phyloP scores from a whole-genome alignment of 2,113 vertebrate species.

The Phyllostomus discolor region DNA sequence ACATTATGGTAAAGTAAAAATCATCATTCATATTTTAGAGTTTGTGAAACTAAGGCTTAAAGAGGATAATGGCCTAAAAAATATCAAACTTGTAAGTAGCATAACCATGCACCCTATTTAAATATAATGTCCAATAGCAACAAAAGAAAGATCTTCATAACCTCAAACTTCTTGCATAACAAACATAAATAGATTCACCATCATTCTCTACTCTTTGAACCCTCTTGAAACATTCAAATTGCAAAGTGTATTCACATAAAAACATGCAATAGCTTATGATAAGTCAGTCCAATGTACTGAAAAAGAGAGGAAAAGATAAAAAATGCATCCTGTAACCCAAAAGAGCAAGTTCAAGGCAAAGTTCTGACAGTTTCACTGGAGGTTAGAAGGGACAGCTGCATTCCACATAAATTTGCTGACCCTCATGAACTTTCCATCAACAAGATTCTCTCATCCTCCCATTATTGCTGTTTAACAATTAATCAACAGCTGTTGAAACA shows the following conservation, averaged over 20 bases:
- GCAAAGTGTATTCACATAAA: conserved; percentile 45
- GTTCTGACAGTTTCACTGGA: conserved; percentile 47
- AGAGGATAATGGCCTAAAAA: background rate
- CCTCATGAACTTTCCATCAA: conserved; percentile 80
- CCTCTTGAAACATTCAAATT: conserved; percentile 55
- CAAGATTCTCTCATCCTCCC: conserved; percentile 77
- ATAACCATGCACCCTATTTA: background rate
- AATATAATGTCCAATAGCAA: background rate
- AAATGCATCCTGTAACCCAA: background rate
- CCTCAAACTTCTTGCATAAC: background rate
- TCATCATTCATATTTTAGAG: background rate
- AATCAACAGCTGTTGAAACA: conserved; percentile 81
- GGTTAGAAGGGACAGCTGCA: conserved; percentile 71
- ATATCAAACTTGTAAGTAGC: background rate
- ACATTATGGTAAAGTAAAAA: background rate
- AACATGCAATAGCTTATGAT: background rate
- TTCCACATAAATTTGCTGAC: conserved; percentile 77
- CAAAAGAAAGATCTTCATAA: background rate
- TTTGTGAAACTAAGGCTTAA: background rate
- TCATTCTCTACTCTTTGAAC: conserved; percentile 31
- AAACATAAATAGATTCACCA: background rate
- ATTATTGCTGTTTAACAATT: conserved; percentile 78
- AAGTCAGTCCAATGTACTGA: conserved; percentile 43
- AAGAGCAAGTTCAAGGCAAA: conserved; percentile 57
- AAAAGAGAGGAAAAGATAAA: background rate